phyloP scores from a whole-genome alignment of 2,888 invertebrate genomes.

The Dynastes hyllus region DNA sequence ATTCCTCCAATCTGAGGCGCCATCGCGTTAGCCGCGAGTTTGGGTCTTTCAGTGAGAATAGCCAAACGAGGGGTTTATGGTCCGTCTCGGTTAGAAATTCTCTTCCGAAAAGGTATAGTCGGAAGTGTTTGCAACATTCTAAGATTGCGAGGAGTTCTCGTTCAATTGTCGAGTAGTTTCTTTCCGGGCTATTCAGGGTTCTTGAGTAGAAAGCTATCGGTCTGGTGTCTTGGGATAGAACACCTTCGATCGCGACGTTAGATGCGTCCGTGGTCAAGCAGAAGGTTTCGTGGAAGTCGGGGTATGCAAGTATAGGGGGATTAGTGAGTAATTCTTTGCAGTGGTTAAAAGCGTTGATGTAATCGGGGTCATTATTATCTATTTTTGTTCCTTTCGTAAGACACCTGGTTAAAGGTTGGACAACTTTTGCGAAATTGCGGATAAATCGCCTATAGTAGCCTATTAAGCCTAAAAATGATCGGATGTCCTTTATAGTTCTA shows the following conservation, averaged over 20 bases:
- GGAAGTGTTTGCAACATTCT: background rate
- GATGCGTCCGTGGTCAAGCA: conserved; percentile 51
- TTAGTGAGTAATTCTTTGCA: conserved; percentile 49
- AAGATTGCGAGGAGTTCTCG: conserved; percentile 11
- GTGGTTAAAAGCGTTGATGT: conserved; percentile 24
- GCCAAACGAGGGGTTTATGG: conserved; percentile 3
- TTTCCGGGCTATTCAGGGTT: background rate
- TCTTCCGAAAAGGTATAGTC: background rate
- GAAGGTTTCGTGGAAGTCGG: conserved; percentile 48
- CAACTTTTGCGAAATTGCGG: conserved; percentile 51
- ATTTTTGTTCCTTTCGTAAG: conserved; percentile 40
- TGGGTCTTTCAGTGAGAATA: conserved; percentile 10
- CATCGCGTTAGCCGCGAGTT: too few species aligned
- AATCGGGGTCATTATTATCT: background rate
- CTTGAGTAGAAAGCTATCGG: background rate
- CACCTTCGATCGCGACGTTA: background rate
- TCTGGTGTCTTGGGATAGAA: background rate
- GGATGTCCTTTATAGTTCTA: conserved; percentile 52
- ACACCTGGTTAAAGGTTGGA: conserved; percentile 52
- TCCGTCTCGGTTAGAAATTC: background rate
- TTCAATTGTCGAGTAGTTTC: conserved; percentile 18
- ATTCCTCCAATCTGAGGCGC: background rate
- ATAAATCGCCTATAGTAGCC: conserved; percentile 52
- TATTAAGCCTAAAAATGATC: conserved; percentile 52
- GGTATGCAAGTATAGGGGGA: conserved; percentile 45